Base-by-base conservation (phyloP, 35 echinoderm and acorn worm species). In the Apostichopus parvimensis region DNA sequence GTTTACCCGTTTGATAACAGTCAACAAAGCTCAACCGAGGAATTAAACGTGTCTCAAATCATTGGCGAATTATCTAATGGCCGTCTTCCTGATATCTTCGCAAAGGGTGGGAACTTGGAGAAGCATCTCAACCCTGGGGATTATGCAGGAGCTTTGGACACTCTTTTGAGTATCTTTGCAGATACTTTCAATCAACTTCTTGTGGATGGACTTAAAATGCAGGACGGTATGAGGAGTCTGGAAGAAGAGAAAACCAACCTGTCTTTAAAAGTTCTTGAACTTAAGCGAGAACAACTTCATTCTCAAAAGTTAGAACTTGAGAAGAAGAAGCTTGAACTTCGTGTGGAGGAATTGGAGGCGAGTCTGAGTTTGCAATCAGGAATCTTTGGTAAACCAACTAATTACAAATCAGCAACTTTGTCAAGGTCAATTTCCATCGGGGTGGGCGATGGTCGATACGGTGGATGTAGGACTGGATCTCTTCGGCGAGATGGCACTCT, bases 301-400 rank as follows among this genome's bases (percentile, higher is more conserved):
- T 92, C 92, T 21, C 95, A 97, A 80, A 94, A 92, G 20, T 86
- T 97, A 15, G 93, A 97, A 79, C 76, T 97, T 0, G 93, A 97
- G 61, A 97, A 97, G 58, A 94, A 97, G 62, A 97, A 97, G 77
- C 91, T 97, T 20, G 93, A 97, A 76, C 93, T 97, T n/a, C 71
- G 95, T 66, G 85, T 97, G 7, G 93, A 97, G 15, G 95, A 97
- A 87, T 91, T 97, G n/a, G 95, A 97, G 57, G 80, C 95, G 9
- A 90, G 92, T 88, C 64, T 82, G 56, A 54, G 79, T 55, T 18
- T 89, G 12, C 87, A 81, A 52, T 72, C 86, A 1, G 86, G 86
- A 28, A 88, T 88, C 76, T 90, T 76, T 71, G 8, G 52, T 60
- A 56, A 71, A 79, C 92, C 92, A 45, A 88, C 52, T 76, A 92